A percentile compares a stretch with the other conserved stretches of the same genome.
Conservation (phyloP, 2,113 vertebrate species). For the Centropristis striata region DNA sequence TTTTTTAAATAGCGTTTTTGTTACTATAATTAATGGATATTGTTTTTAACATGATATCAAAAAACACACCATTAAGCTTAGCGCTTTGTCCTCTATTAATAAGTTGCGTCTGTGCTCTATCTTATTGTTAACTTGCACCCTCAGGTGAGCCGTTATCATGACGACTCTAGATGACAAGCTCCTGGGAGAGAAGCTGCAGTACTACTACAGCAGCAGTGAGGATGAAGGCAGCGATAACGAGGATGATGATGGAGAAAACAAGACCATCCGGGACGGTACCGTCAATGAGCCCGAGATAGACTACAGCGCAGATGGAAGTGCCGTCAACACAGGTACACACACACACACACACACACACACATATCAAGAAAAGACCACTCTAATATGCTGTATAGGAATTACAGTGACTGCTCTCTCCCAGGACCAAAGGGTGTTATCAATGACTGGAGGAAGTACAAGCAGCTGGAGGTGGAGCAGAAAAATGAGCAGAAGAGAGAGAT, state of each 20-base stretch:
- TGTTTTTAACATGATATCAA: too few species aligned
- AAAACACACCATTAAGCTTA: too few species aligned
- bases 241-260: constrained; percentile 85
- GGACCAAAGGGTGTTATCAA: constrained; percentile 98
- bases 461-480: constrained; percentile 95
- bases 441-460: constrained; percentile 97
- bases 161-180: constrained; percentile 95
- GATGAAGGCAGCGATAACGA: constrained; percentile 95
- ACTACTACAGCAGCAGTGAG: constrained; percentile 98
- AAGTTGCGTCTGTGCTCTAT: neutral
- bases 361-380: neutral
- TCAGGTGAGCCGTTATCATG: constrained; percentile 83
- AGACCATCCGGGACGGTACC: constrained; percentile 78
- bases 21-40: too few species aligned
- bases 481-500: constrained; percentile 95
- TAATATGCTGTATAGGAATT: neutral
- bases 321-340: constrained; percentile 92
- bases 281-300: constrained; percentile 83
- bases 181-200: constrained; percentile 97
- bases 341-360: neutral
- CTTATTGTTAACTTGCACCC: neutral
- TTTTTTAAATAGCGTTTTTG: too few species aligned
- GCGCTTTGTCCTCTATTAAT: neutral
- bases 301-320: constrained; percentile 89
- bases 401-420: constrained; percentile 58